Evolutionary conservation across 2,113 vertebrate species (phyloP).

Genomic region (Stigmatopora nigra): DNA sequence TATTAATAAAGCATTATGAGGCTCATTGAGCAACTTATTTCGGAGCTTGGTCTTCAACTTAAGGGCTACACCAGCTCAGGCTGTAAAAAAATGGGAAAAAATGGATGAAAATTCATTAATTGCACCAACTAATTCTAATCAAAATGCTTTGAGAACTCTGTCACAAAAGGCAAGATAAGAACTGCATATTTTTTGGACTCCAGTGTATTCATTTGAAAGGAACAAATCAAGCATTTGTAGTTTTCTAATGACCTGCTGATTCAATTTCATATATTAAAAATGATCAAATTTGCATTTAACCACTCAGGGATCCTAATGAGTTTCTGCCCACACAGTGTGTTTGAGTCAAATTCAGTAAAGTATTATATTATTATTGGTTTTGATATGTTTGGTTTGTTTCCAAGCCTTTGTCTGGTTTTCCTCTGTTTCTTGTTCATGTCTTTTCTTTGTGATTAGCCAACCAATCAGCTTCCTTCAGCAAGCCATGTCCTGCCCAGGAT

Average conservation of each 20-base stretch:
- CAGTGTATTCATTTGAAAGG: neutral
- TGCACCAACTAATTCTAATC: neutral
- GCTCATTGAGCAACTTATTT: neutral
- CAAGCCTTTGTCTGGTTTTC: too few relatives aligned
- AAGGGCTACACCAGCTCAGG: neutral
- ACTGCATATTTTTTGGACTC: neutral
- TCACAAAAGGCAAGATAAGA: neutral
- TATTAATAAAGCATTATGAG: neutral
- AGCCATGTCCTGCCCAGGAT: too few relatives aligned
- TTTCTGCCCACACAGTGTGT: constrained; percentile 30
- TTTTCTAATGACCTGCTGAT: constrained; percentile 4
- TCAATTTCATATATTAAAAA: neutral
- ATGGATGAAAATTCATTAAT: neutral
- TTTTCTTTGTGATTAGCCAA: too few relatives aligned
- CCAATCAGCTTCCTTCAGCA: too few relatives aligned
- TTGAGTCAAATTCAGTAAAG: constrained; percentile 36
- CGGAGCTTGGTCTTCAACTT: neutral
- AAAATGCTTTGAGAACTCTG: neutral
- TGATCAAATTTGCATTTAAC: constrained; percentile 1
- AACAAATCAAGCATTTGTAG: neutral
- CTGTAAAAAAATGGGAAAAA: too few relatives aligned
- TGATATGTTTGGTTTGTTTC: too few relatives aligned
- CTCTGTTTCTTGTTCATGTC: too few relatives aligned
- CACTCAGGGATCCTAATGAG: constrained; percentile 8
- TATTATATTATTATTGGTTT: neutral